Percentiles rank a stretch among this genome's conserved stretches.
These are phyloP conservation scores for Drosophila incognita DNA, from an alignment of 2,888 invertebrate genomes.

Conservation along the genomic window DNA sequence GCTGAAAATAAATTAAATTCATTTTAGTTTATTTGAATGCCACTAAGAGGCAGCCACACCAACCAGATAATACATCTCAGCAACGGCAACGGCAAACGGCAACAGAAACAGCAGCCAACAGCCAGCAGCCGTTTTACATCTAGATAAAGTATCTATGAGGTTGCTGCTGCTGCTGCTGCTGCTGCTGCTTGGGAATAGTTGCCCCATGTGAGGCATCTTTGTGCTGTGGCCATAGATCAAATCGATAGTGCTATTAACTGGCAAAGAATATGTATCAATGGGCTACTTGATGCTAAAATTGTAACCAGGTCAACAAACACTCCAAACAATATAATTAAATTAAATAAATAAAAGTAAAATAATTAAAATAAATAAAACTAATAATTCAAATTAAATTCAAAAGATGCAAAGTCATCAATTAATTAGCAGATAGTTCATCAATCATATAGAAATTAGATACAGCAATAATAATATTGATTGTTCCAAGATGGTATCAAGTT, in stretches of 20 bases:
- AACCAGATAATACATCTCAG: slow-evolving; percentile 36
- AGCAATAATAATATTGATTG: background rate
- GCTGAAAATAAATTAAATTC: slow-evolving; percentile 70
- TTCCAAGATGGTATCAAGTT: background rate
- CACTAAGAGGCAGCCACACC: slow-evolving; percentile 9
- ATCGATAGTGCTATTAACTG: slow-evolving; percentile 45
- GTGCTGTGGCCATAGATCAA: slow-evolving; percentile 15
- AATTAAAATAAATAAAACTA: background rate
- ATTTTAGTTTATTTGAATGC: slow-evolving; percentile 60
- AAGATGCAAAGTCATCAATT: background rate
- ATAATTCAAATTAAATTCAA: background rate
- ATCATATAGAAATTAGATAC: background rate
- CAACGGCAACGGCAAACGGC: slow-evolving; percentile 5
- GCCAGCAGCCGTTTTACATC: slow-evolving; percentile 50
- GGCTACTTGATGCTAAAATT: slow-evolving; percentile 37
- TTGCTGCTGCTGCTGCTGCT: slow-evolving; percentile 43
- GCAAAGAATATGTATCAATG: slow-evolving; percentile 24
- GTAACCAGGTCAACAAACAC: slow-evolving; percentile 11
- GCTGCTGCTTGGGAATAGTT: slow-evolving; percentile 24
- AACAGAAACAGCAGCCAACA: slow-evolving; percentile 8
- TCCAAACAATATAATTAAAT: background rate
- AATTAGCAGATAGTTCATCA: background rate
- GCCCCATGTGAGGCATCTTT: slow-evolving; percentile 32
- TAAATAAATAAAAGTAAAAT: background rate
- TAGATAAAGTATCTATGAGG: slow-evolving; percentile 68